A percentile compares a stretch with the other conserved stretches of the same genome.
Evolutionary conservation across 2,888 invertebrate species (phyloP).

Genomic region (Chrysolina haemoptera): DNA sequence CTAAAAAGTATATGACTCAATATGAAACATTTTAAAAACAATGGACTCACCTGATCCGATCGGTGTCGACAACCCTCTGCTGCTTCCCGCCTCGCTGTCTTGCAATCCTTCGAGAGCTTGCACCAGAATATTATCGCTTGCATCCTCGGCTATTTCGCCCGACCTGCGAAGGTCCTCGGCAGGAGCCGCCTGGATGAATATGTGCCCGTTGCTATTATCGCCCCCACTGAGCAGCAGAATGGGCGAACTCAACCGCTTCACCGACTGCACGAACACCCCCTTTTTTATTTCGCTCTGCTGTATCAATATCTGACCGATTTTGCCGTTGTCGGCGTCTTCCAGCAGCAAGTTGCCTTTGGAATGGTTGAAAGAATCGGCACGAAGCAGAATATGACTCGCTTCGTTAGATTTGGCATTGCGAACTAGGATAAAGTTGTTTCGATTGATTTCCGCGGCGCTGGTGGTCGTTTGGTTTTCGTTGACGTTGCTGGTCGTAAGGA

Average conservation of each 20-base stretch:
- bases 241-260: constrained; percentile 65
- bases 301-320: constrained; percentile 65
- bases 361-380: constrained; percentile 60
- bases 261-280: constrained; percentile 66
- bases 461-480: constrained; percentile 54
- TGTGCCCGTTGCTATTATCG: constrained; percentile 63
- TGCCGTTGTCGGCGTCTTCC: constrained; percentile 60
- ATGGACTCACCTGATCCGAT: constrained; percentile 65
- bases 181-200: constrained; percentile 63
- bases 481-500: constrained; percentile 55
- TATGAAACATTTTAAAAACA: not conserved
- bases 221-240: constrained; percentile 66
- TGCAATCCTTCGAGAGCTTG: constrained; percentile 62
- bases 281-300: constrained; percentile 65
- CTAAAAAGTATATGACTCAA: too few species aligned
- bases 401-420: constrained; percentile 63
- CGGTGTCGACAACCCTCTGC: constrained; percentile 61
- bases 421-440: constrained; percentile 65
- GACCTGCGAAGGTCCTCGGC: constrained; percentile 54
- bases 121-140: constrained; percentile 60
- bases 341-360: constrained; percentile 61
- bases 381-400: constrained; percentile 64
- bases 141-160: constrained; percentile 55
- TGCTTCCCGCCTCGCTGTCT: constrained; percentile 60
- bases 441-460: constrained; percentile 58